Base-by-base conservation (phyloP, 2,113 vertebrate species). In the Pheucticus melanocephalus region DNA sequence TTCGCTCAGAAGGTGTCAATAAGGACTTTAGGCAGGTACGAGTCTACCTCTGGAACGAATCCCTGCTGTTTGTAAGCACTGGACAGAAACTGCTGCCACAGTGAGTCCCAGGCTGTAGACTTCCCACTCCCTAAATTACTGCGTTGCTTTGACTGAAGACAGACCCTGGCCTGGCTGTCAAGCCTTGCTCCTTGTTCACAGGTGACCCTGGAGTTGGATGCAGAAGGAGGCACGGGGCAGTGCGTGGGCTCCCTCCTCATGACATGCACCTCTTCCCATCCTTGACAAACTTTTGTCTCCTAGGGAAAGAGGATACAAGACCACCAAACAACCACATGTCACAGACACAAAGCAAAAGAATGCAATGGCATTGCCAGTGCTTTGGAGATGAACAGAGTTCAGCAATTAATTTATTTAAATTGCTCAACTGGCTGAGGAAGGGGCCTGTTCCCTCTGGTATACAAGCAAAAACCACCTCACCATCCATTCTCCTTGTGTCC, bases 231-330 rank as follows among this genome's bases (percentile, higher is more conserved):
- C 48, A 40, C 0, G 0, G 59, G 24, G 40, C 0, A 7, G 31
- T 40, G 28, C 15, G 54, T 2, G 3, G 33, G 12, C 44, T 66
- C 50, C 25, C 18, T 83, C 18, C 12, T 37, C 37, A 10, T 6
- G 60, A 31, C 17, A 7, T 0, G 0, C 0, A 0, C 16, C n/a
- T 64, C 33, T 61, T 66, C 23, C 28, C n/a, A 28, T 25, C 27
- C n/a, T 61, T 27, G 16, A 31, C 57, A 70, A 79, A n/a, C 16
- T 82, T 78, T 18, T 63, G 18, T 71, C 48, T 89, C 28, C 50
- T 47, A 21, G 37, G 61, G 25, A 14, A 66, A 33, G 18, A 54
- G 18, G 10, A 27, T 40, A n/a, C 16, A 33, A 37, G 39, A 23
- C 37, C 61, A 18, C 42, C 42, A 92, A 63, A 19, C 12, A 54